Percentiles rank a stretch among this genome's conserved stretches.
phyloP scores from a whole-genome alignment of 2,113 vertebrate genomes.

The Tonatia bakeri region DNA sequence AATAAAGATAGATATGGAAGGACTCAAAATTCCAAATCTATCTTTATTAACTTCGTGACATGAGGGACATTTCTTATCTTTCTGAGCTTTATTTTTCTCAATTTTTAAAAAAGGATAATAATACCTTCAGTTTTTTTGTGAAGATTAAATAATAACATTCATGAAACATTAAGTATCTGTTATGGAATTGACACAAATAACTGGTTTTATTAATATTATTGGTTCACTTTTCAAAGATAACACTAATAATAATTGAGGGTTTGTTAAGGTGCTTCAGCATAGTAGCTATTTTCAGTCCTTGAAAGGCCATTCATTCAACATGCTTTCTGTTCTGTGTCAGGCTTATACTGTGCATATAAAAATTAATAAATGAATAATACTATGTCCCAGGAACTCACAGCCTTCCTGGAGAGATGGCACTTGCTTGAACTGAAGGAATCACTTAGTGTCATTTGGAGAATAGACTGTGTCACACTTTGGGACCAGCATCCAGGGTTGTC shows the following conservation, averaged over 20 bases:
- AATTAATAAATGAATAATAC: not conserved
- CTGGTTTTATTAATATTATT: not conserved
- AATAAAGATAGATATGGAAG: not conserved
- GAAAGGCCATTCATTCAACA: not conserved
- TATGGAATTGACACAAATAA: not conserved
- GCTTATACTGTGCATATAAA: not conserved
- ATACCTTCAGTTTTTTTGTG: not conserved
- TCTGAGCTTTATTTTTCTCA: not conserved
- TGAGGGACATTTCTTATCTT: not conserved
- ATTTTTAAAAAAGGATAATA: not conserved
- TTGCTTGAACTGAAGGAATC: not conserved
- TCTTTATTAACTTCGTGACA: not conserved
- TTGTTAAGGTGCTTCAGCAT: not conserved
- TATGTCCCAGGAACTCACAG: not conserved
- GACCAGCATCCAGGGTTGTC: not conserved
- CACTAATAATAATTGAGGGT: not conserved
- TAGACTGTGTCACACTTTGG: not conserved
- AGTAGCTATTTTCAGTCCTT: slow-evolving; percentile 16
- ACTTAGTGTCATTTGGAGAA: not conserved
- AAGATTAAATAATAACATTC: not conserved
- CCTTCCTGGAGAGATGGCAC: not conserved
- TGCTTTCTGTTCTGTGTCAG: not conserved
- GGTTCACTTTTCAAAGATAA: not conserved
- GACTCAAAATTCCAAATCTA: not conserved
- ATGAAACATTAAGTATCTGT: not conserved